These are phyloP conservation scores for Tangara arthus DNA, from an alignment of 2,797 vertebrate genomes.

Conservation along the genomic window DNA sequence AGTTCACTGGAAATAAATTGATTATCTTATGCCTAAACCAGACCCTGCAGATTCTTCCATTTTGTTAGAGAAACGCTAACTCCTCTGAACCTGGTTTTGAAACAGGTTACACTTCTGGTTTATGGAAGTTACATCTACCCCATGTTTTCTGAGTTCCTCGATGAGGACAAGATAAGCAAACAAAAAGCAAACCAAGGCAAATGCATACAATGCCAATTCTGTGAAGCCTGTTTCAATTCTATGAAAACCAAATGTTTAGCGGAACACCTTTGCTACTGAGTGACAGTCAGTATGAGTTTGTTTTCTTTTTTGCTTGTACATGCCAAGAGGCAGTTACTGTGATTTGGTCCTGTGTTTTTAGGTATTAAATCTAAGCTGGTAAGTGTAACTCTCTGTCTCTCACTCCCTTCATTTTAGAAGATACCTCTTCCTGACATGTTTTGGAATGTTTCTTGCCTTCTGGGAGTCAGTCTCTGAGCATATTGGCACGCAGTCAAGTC, in stretches of 20 bases:
- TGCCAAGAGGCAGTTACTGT: not conserved
- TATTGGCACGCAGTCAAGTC: not conserved
- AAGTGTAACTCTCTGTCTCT: not conserved
- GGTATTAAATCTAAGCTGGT: not conserved
- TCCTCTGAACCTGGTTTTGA: not conserved
- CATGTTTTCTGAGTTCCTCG: not conserved
- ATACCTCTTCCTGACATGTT: not conserved
- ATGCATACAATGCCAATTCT: not conserved
- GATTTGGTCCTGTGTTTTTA: not conserved
- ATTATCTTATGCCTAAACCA: not conserved
- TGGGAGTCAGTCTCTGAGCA: not conserved
- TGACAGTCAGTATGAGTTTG: not conserved
- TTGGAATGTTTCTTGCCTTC: not conserved
- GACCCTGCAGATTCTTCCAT: not conserved
- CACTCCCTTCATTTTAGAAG: not conserved
- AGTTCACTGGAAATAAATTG: not conserved
- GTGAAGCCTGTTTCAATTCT: not conserved
- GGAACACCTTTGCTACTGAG: not conserved
- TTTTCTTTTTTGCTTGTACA: not conserved
- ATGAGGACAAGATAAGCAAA: not conserved
- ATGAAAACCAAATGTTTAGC: not conserved
- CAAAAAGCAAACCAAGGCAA: not conserved
- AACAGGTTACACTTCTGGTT: not conserved
- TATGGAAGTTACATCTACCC: not conserved
- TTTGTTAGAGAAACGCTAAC: not conserved